Evolutionary conservation across 37 sponge, comb jelly and placozoan species (phyloP), one percentile per base, ranked within the genome.

Genomic region (Hormiphora californensis): DNA sequence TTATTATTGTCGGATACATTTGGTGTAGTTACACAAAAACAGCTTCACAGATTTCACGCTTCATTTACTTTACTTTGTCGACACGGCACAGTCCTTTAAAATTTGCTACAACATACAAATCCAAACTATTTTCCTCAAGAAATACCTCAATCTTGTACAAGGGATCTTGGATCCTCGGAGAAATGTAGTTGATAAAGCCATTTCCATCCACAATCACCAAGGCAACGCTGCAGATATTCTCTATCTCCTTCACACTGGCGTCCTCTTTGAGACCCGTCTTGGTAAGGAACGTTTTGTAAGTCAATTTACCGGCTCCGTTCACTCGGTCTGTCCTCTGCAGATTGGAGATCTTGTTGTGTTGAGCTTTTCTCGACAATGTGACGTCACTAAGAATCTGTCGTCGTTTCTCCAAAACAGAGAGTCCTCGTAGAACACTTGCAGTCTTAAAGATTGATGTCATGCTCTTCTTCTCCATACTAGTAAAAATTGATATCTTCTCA

Each of bases 271-370:
- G 46, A 4, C 22, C 81, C 17, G 40, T 23, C 23, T 73, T 73
- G 1, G 5, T 40, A 0, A 73, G 23, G 25, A 41, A 73, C 9
- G 40, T 46, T 9, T 73, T 2, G 19, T 39, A 21, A 43, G 43
- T 4, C 23, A 43, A 43, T 27, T 2, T 9, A 19, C 81, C 81
- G 5, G 81, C 81, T 19, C 59, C 59, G 5, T 7, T 4, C 8
- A 43, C 43, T 73, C 81, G 40, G 38, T 73, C 81, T 27, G 39
- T 73, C 23, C 81, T 73, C 27, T 73, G 81, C 40, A 41, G 43
- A 46, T 73, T 73, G 17, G 81, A 73, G 23, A 73, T 43, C 38
- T 9, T 73, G 23, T 73, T 73, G 44, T 73, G 40, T 21, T n/a
- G 9, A 22, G 40, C 12, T 21, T 73, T 73, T 0, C 0, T 40